Conservation (phyloP, 2,113 vertebrate genomes). For the Ailurus styani region DNA sequence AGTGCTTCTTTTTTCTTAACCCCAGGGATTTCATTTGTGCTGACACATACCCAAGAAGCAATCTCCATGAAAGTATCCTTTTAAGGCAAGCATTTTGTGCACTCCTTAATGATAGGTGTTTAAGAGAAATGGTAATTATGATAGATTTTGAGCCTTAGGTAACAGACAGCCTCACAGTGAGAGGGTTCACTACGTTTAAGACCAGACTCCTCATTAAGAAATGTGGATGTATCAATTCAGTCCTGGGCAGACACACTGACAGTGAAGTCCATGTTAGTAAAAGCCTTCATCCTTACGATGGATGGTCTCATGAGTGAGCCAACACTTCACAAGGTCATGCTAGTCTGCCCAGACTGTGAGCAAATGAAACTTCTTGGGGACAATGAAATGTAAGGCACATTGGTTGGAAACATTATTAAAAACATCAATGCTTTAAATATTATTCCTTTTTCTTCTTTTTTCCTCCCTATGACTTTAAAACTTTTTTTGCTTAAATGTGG, state of each 20-base stretch:
- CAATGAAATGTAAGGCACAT: neutral
- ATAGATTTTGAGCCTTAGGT: slow-evolving; percentile 81
- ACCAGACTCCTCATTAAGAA: slow-evolving; percentile 81
- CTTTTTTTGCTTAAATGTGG: neutral
- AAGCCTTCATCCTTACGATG: slow-evolving; percentile 64
- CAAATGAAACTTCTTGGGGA: slow-evolving; percentile 51
- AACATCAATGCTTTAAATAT: slow-evolving; percentile 19
- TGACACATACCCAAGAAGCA: slow-evolving; percentile 69
- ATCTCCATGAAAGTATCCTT: slow-evolving; percentile 75
- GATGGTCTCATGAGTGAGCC: slow-evolving; percentile 61
- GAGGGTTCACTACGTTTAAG: slow-evolving; percentile 74
- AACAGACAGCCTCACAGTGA: slow-evolving; percentile 77
- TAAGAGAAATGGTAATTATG: slow-evolving; percentile 79
- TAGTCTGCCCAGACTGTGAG: slow-evolving; percentile 49
- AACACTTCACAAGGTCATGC: slow-evolving; percentile 48
- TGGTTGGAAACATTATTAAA: slow-evolving; percentile 26
- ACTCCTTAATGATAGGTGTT: slow-evolving; percentile 77
- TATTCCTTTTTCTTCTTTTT: neutral
- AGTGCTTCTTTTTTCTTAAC: slow-evolving; percentile 74
- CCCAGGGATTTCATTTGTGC: slow-evolving; percentile 75
- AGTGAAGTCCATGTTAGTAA: slow-evolving; percentile 75
- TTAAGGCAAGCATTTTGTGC: slow-evolving; percentile 76
- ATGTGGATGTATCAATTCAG: slow-evolving; percentile 75
- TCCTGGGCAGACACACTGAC: slow-evolving; percentile 66
- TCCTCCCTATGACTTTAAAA: neutral